phyloP scores from a whole-genome alignment of 2,113 vertebrate species.

The Clarias macrocephalus region DNA sequence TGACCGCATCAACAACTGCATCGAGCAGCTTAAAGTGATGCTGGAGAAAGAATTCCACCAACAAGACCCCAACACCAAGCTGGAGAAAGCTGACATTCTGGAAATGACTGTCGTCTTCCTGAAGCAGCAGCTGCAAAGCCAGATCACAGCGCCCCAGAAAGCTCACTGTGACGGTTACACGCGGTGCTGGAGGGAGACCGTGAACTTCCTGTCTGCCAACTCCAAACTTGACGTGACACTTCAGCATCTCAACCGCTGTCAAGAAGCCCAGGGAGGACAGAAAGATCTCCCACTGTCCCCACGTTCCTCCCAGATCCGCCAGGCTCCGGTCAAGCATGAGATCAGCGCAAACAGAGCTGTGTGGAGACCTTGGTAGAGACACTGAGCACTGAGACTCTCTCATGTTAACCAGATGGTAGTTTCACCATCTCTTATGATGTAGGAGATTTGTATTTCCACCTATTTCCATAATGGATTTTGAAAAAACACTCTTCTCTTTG shows the following conservation, averaged over 20 bases:
- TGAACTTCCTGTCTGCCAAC: slow-evolving; percentile 74
- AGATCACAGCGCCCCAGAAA: slow-evolving; percentile 50
- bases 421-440: slow-evolving; percentile 45
- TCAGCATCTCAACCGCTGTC: slow-evolving; percentile 41
- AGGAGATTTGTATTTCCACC: slow-evolving; percentile 54
- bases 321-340: slow-evolving; percentile 58
- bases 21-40: slow-evolving; percentile 60
- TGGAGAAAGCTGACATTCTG: slow-evolving; percentile 74
- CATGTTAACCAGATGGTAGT: slow-evolving; percentile 48
- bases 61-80: slow-evolving; percentile 72
- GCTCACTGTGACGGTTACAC: slow-evolving; percentile 70
- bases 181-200: slow-evolving; percentile 67
- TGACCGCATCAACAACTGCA: slow-evolving; percentile 67
- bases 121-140: slow-evolving; percentile 60
- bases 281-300: neutral
- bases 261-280: slow-evolving; percentile 38
- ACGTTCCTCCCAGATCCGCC: slow-evolving; percentile 27
- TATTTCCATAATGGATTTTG: slow-evolving; percentile 6
- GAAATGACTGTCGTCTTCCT: slow-evolving; percentile 74
- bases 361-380: slow-evolving; percentile 79
- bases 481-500: neutral
- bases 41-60: slow-evolving; percentile 28
- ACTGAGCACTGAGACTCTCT: slow-evolving; percentile 33
- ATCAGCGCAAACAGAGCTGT: slow-evolving; percentile 49
- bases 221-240: slow-evolving; percentile 62